A percentile compares a stretch with the other conserved stretches of the same genome.
These are phyloP conservation scores for Plectrocnemia conspersa DNA, from an alignment of 1,140 invertebrate genomes.

Conservation along the genomic window DNA sequence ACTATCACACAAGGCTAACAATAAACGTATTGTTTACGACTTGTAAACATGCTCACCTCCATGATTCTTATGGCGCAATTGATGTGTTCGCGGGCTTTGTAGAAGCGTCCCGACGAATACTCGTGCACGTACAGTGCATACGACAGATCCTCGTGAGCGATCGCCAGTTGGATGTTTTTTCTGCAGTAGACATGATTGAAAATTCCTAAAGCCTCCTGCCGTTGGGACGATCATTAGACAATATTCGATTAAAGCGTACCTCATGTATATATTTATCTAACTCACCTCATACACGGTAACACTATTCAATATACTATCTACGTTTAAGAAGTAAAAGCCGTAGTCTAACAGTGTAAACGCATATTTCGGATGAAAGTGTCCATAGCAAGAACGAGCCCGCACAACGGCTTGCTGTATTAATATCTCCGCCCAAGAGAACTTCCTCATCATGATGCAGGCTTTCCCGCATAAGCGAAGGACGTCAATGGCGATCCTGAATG, in stretches of 20 bases:
- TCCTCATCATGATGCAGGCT: constrained; percentile 80
- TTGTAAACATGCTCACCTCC: constrained; percentile 50
- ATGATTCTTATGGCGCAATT: constrained; percentile 79
- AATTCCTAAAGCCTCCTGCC: constrained; percentile 73
- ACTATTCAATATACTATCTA: constrained; percentile 77
- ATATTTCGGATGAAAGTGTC: constrained; percentile 68
- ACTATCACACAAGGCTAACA: no score
- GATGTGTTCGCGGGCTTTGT: constrained; percentile 72
- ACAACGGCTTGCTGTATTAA: constrained; percentile 77
- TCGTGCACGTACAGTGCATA: constrained; percentile 89
- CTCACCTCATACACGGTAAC: constrained; percentile 76
- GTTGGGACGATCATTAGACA: no score
- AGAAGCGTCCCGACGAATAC: constrained; percentile 83
- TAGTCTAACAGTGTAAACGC: constrained; percentile 81
- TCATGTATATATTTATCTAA: background rate
- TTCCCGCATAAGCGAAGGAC: constrained; percentile 78
- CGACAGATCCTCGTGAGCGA: constrained; percentile 83
- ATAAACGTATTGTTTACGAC: no score
- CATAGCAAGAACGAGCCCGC: constrained; percentile 65
- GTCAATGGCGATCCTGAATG: constrained; percentile 63
- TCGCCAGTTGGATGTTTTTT: constrained; percentile 79
- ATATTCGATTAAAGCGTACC: background rate
- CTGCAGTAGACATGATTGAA: constrained; percentile 74
- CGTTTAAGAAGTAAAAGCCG: constrained; percentile 85
- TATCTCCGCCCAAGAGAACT: constrained; percentile 73